Percentiles rank a stretch among this genome's conserved stretches.
Evolutionary conservation across 2,797 vertebrate genomes (phyloP).

Genomic region (Lophius americanus): DNA sequence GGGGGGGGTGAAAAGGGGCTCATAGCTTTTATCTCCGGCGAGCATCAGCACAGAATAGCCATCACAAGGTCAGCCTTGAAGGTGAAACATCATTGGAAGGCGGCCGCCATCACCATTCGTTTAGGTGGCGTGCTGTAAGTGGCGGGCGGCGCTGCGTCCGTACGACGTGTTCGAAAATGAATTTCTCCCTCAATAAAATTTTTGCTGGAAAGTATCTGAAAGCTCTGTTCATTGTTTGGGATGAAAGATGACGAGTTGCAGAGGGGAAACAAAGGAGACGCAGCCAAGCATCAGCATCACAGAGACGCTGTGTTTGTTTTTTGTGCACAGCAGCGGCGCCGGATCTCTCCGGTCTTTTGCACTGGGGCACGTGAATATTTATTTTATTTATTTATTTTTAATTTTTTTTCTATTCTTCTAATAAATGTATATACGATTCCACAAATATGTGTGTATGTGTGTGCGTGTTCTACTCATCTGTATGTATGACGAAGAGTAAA

Average conservation of each 20-base stretch:
- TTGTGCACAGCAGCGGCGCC: constrained; percentile 13
- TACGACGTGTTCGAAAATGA: constrained; percentile 43
- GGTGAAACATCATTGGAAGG: constrained; percentile 69
- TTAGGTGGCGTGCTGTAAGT: constrained; percentile 33
- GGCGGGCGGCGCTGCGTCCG: constrained; percentile 36
- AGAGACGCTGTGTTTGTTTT: constrained; percentile 25
- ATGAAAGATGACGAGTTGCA: constrained; percentile 18
- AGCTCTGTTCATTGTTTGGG: constrained; percentile 27
- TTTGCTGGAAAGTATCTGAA: constrained; percentile 28
- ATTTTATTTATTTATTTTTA: too few species aligned
- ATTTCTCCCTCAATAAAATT: constrained; percentile 43
- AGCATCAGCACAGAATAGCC: constrained; percentile 72
- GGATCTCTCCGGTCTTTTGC: constrained; percentile 12
- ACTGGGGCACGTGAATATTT: too few species aligned
- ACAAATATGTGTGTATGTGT: too few species aligned
- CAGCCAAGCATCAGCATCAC: not conserved
- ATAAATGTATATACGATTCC: too few species aligned
- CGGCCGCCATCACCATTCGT: constrained; percentile 62
- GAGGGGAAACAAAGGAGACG: constrained; percentile 16
- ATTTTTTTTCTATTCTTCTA: too few species aligned
- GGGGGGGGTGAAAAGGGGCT: constrained; percentile 52
- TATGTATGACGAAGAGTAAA: too few species aligned
- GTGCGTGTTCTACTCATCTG: too few species aligned
- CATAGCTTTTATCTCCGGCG: constrained; percentile 73
- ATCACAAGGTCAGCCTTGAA: constrained; percentile 74